phyloP scores from a whole-genome alignment of 2,888 invertebrate genomes.

The Lochmaea capreae region DNA sequence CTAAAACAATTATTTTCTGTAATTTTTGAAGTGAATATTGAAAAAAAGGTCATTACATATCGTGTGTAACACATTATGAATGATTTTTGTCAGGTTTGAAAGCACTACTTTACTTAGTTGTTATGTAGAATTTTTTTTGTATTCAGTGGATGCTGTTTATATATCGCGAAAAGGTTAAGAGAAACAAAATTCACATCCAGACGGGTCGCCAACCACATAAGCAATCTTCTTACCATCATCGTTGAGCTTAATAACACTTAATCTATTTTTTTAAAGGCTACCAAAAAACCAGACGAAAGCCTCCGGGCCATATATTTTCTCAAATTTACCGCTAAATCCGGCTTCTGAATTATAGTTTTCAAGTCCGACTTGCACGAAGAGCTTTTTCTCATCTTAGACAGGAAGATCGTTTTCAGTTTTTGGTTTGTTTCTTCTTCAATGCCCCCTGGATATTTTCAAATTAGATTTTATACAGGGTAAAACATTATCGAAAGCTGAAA shows the following conservation, averaged over 20 bases:
- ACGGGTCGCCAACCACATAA: constrained; percentile 18
- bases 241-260: constrained; percentile 37
- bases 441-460: background rate
- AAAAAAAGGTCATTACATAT: too few relatives aligned
- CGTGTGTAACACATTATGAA: too few relatives aligned
- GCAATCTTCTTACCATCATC: constrained; percentile 29
- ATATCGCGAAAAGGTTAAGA: too few relatives aligned
- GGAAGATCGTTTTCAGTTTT: constrained; percentile 3
- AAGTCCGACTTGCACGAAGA: background rate
- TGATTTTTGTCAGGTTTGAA: too few relatives aligned
- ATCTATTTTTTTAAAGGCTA: constrained; percentile 39
- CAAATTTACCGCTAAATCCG: constrained; percentile 29
- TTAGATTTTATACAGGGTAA: background rate
- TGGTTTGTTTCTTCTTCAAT: background rate
- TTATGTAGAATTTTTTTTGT: too few relatives aligned
- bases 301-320: constrained; percentile 22
- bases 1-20: too few relatives aligned
- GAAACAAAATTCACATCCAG: background rate
- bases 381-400: constrained; percentile 10
- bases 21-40: too few relatives aligned
- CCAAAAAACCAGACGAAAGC: constrained; percentile 28
- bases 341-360: constrained; percentile 33
- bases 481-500: too few relatives aligned
- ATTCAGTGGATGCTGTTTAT: too few relatives aligned
- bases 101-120: too few relatives aligned